Percentiles rank a stretch among this genome's conserved stretches.
phyloP scores from a whole-genome alignment of 2,797 vertebrate species.

The Bothrops alternatus region DNA sequence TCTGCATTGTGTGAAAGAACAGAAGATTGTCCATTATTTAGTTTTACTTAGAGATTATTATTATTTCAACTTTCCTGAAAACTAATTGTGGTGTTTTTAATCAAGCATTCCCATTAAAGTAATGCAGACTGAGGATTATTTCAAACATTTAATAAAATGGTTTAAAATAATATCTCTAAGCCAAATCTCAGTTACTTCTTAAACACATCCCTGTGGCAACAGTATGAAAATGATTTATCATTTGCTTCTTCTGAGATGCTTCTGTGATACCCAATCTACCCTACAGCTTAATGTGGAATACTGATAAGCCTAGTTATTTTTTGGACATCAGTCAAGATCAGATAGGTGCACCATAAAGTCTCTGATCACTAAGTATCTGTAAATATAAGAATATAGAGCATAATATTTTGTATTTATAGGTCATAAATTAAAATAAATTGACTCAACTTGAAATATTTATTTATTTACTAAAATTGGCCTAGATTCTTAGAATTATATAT shows the following conservation, averaged over 20 bases:
- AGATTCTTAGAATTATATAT: neutral
- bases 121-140: too few species aligned
- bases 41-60: neutral
- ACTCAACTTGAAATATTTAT: neutral
- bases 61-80: neutral
- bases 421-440: neutral
- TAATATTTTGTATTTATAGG: neutral
- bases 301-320: neutral
- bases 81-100: neutral
- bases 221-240: too few species aligned
- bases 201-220: neutral
- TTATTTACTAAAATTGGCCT: neutral
- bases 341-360: neutral
- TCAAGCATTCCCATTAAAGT: neutral
- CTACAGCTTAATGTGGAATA: neutral
- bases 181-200: too few species aligned
- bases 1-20: neutral
- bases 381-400: neutral
- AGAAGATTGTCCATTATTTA: neutral
- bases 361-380: neutral
- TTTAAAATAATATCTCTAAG: neutral
- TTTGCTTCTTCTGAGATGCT: neutral
- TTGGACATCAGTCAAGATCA: neutral
- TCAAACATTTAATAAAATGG: neutral
- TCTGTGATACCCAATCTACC: neutral